Percentiles rank a stretch among this genome's conserved stretches.
phyloP scores from a whole-genome alignment of 2,797 vertebrate species.

The Falco novaeseelandiae region DNA sequence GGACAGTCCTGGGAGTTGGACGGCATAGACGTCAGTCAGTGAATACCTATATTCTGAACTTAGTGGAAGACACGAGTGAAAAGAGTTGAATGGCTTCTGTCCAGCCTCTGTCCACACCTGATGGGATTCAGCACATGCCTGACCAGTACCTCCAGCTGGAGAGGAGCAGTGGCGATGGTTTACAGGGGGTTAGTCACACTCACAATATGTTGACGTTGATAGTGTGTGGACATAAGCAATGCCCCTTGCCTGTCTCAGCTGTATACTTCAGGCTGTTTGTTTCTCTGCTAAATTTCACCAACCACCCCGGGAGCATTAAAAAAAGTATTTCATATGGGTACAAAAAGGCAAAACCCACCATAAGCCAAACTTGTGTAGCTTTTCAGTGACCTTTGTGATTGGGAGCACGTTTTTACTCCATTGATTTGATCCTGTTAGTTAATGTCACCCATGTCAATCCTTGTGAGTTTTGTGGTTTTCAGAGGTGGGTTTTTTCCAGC shows the following conservation, averaged over 20 bases:
- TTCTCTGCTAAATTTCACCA: not conserved
- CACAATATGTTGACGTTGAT: not conserved
- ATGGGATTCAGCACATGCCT: not conserved
- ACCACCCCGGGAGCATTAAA: not conserved
- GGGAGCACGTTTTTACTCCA: not conserved
- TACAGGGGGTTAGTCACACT: not conserved
- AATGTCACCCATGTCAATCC: not conserved
- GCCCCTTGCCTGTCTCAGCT: not conserved
- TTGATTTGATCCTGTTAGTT: not conserved
- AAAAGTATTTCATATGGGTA: not conserved
- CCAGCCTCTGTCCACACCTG: not conserved
- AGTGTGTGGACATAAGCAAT: not conserved
- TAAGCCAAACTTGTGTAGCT: not conserved
- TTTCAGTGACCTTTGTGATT: not conserved
- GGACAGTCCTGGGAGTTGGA: not conserved
- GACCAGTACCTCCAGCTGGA: not conserved
- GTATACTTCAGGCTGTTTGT: not conserved
- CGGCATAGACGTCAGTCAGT: not conserved
- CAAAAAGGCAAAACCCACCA: not conserved
- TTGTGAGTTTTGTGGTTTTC: not conserved
- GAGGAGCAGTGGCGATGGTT: not conserved
- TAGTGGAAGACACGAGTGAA: not conserved
- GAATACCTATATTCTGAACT: not conserved
- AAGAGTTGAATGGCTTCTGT: not conserved
- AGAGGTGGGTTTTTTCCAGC: slow-evolving; percentile 23